These are phyloP conservation scores for Zaprionus obscuricornis DNA, from an alignment of 2,888 invertebrate genomes.

Conservation along the genomic window DNA sequence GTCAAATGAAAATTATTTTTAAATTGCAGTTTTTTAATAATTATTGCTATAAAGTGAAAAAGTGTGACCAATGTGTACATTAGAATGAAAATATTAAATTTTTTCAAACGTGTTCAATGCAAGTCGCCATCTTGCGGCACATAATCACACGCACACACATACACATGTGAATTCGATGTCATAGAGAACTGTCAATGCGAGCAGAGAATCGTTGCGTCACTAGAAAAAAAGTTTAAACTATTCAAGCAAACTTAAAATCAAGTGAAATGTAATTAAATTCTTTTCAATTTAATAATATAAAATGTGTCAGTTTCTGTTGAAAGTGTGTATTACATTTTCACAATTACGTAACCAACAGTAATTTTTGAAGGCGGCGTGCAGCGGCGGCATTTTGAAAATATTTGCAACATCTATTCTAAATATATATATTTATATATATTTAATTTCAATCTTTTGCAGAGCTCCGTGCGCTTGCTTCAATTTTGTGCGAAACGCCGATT, in stretches of 20 bases:
- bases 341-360: slow-evolving; percentile 62
- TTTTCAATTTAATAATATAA: background rate
- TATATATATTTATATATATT: slow-evolving; percentile 18
- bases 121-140: slow-evolving; percentile 74
- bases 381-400: slow-evolving; percentile 45
- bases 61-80: slow-evolving; percentile 34
- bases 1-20: slow-evolving; percentile 25
- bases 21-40: slow-evolving; percentile 13
- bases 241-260: slow-evolving; percentile 27
- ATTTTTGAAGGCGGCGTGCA: slow-evolving; percentile 41
- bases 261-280: slow-evolving; percentile 28
- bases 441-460: slow-evolving; percentile 78
- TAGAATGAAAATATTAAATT: slow-evolving; percentile 45
- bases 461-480: slow-evolving; percentile 82
- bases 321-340: slow-evolving; percentile 30
- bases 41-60: slow-evolving; percentile 38
- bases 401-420: slow-evolving; percentile 20
- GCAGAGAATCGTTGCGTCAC: slow-evolving; percentile 67
- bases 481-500: slow-evolving; percentile 73
- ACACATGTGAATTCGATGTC: slow-evolving; percentile 33
- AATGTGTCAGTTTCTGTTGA: slow-evolving; percentile 11
- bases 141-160: slow-evolving; percentile 36
- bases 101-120: slow-evolving; percentile 57
- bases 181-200: slow-evolving; percentile 57
- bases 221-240: slow-evolving; percentile 46